phyloP scores from a whole-genome alignment of 2,797 vertebrate genomes.

The Mergus octosetaceus region DNA sequence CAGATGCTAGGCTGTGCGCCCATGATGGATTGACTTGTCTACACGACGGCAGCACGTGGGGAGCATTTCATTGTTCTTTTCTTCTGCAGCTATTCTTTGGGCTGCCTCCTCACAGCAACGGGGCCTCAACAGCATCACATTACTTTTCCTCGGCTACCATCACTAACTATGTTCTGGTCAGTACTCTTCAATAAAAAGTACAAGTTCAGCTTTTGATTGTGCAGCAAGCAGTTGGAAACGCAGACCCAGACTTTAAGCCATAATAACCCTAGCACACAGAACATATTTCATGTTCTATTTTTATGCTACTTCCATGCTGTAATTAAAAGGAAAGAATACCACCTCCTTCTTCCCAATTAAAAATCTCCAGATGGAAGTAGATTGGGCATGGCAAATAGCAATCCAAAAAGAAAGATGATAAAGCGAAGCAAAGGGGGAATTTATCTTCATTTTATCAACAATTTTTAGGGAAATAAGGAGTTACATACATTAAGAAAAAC shows the following conservation, averaged over 20 bases:
- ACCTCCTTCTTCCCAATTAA: slow-evolving; percentile 30
- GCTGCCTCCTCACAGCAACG: slow-evolving; percentile 13
- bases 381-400: neutral
- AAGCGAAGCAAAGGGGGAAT: neutral
- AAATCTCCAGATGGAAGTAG: slow-evolving; percentile 38
- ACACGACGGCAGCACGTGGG: slow-evolving; percentile 8
- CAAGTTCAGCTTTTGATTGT: neutral
- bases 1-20: slow-evolving; percentile 54
- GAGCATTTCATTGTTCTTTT: slow-evolving; percentile 64
- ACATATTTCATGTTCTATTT: slow-evolving; percentile 26
- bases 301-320: slow-evolving; percentile 1
- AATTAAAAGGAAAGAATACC: slow-evolving; percentile 32
- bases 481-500: neutral
- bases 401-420: neutral
- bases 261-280: neutral
- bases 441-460: neutral
- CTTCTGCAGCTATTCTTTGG: slow-evolving; percentile 55
- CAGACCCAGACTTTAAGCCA: neutral
- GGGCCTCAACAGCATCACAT: neutral
- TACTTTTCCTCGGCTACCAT: neutral
- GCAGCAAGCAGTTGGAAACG: neutral
- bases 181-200: neutral
- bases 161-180: neutral
- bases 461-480: neutral
- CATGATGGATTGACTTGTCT: slow-evolving; percentile 75